Evolutionary conservation across 2,888 invertebrate species (phyloP).

Genomic region (Laothoe populi): DNA sequence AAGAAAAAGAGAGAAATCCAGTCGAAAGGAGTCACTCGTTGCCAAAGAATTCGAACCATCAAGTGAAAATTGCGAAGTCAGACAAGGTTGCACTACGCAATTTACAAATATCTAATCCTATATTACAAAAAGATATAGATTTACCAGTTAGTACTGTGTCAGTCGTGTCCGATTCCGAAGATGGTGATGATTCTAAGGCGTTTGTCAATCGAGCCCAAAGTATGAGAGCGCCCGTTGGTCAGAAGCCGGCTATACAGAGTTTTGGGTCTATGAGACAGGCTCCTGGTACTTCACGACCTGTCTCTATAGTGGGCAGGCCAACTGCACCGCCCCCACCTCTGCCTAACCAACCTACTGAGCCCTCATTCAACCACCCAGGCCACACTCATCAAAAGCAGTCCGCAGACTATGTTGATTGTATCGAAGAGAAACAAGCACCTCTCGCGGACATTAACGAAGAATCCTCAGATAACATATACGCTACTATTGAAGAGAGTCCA

Average conservation of each 20-base stretch:
- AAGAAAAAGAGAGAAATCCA: slow-evolving; percentile 78
- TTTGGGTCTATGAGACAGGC: slow-evolving; percentile 94
- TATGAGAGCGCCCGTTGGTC: slow-evolving; percentile 87
- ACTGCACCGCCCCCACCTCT: slow-evolving; percentile 91
- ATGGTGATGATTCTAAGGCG: slow-evolving; percentile 81
- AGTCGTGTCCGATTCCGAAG: slow-evolving; percentile 81
- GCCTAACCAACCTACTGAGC: slow-evolving; percentile 69
- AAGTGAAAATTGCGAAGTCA: slow-evolving; percentile 86
- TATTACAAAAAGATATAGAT: slow-evolving; percentile 88
- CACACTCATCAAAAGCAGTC: slow-evolving; percentile 84
- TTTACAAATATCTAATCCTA: slow-evolving; percentile 93
- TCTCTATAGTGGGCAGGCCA: slow-evolving; percentile 90
- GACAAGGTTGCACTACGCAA: slow-evolving; percentile 90
- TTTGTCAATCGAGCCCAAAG: slow-evolving; percentile 92
- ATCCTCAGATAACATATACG: slow-evolving; percentile 92
- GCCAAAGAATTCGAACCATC: slow-evolving; percentile 84
- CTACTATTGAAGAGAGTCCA: slow-evolving; percentile 93
- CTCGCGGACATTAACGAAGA: slow-evolving; percentile 87
- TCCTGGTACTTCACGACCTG: slow-evolving; percentile 87
- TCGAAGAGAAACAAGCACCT: slow-evolving; percentile 87
- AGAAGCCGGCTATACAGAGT: slow-evolving; percentile 87
- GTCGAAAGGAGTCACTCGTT: slow-evolving; percentile 84
- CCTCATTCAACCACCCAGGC: slow-evolving; percentile 46
- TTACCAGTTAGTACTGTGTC: slow-evolving; percentile 85
- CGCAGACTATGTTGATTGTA: slow-evolving; percentile 91